Evolutionary conservation across 2,797 vertebrate species (phyloP), one percentile per base, ranked within the genome.

Genomic region (Sternarchorhynchus goeldii): DNA sequence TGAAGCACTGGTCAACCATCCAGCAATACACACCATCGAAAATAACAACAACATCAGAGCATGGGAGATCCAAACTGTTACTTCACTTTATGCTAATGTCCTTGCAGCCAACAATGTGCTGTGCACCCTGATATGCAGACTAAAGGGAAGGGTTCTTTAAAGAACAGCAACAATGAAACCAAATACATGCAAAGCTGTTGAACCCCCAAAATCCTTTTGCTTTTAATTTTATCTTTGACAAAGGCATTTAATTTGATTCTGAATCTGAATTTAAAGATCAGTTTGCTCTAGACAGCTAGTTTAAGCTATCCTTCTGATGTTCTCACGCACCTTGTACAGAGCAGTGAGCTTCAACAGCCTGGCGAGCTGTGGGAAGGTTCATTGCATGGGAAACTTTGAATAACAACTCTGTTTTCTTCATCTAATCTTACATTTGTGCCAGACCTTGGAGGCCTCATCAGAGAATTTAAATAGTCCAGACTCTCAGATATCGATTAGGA

Each of bases 21-120:
- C 83, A 59, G 64, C 17, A 58, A 88, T 63, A 85, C 88, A 87
- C 85, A 86, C 84, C 87, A 89, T 90, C 87, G 91, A 90, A 89
- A 91, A 88, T 88, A 90, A 89, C 89, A 91, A 88, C 88, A 88
- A 87, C 86, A 90, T 91, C 90, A 91, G 90, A 90, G 89, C 88
- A 81, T 76, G 78, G 88, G 86, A 83, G 88, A 87, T 83, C 84
- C 85, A 6, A 57, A 20, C 57, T 59, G 4, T 29, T 59, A 25
- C 6, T 8, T 59, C 58, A 21, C 10, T 29, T 25, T 25, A 10
- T 59, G 14, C 45, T 50, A 50, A 50, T 50, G 14, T 50, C 1
- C 45, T 12, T 50, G 45, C 12, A 50, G 45, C 7, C 41, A 45
- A 8, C 2, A 50, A 2, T 50, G 8, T 50, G 10, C 14, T 50